Evolutionary conservation across 2,888 invertebrate genomes (phyloP).

Genomic region (Rhopalosiphum nymphaeae): DNA sequence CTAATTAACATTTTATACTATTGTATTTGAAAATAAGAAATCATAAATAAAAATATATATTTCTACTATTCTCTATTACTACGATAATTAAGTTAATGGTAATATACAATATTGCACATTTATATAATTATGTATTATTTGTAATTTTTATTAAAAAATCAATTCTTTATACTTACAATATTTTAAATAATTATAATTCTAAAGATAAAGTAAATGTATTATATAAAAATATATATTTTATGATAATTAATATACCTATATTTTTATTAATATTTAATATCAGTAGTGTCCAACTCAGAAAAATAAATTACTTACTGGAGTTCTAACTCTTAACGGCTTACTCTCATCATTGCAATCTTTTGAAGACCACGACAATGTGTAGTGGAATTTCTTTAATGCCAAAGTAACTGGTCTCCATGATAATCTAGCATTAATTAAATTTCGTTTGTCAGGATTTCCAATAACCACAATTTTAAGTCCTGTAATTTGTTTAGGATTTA

Average conservation of each 20-base stretch:
- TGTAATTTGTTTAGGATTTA: constrained; percentile 31
- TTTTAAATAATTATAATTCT: neutral
- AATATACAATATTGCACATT: neutral
- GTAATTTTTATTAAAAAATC: neutral
- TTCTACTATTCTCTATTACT: neutral
- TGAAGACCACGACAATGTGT: constrained; percentile 31
- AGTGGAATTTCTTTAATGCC: constrained; percentile 25
- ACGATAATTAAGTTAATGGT: neutral
- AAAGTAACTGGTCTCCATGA: constrained; percentile 38
- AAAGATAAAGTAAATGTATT: neutral
- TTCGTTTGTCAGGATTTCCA: neutral
- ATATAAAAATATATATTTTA: neutral
- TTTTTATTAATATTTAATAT: neutral
- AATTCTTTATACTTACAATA: neutral
- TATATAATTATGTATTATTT: neutral
- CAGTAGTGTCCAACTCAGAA: neutral
- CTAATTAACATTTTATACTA: neutral
- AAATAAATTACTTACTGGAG: constrained; percentile 19
- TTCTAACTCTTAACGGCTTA: constrained; percentile 12
- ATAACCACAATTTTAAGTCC: constrained; percentile 45
- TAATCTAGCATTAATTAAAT: constrained; percentile 32
- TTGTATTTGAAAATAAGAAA: neutral
- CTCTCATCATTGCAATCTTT: constrained; percentile 23
- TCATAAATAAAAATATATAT: neutral
- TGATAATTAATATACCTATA: neutral